Conservation (phyloP, 2,888 invertebrate genomes). For the Smittia aterrima region DNA sequence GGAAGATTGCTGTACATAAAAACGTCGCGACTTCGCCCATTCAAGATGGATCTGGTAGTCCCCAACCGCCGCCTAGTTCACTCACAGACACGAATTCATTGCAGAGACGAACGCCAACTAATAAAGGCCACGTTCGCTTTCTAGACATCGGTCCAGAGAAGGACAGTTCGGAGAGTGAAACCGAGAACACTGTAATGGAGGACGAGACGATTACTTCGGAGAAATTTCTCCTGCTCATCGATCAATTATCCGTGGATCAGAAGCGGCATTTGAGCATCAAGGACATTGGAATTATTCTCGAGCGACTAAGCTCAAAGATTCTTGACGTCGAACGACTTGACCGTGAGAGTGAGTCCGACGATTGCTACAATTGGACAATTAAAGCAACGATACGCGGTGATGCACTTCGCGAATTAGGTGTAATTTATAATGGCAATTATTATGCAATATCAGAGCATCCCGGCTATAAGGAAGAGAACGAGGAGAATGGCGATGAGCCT, state of each 20-base stretch:
- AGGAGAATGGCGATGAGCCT: conserved; percentile 79
- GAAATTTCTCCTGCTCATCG: conserved; percentile 88
- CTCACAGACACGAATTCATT: conserved; percentile 50
- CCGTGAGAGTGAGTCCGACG: conserved; percentile 88
- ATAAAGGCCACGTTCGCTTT: conserved; percentile 79
- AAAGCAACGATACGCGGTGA: conserved; percentile 92
- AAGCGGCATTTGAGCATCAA: conserved; percentile 90
- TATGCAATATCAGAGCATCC: conserved; percentile 94
- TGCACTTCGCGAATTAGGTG: conserved; percentile 84
- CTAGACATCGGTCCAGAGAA: conserved; percentile 74
- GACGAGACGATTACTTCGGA: conserved; percentile 86
- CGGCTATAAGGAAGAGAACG: conserved; percentile 86
- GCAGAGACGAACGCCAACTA: conserved; percentile 56
- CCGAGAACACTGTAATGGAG: conserved; percentile 89
- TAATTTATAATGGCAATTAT: conserved; percentile 93
- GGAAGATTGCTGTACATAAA: conserved; percentile 88
- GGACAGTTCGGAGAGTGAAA: conserved; percentile 89
- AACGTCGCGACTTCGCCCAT: conserved; percentile 91
- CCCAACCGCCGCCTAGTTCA: conserved; percentile 60
- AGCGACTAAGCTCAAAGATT: conserved; percentile 88
- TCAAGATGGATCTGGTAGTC: conserved; percentile 71
- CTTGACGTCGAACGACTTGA: conserved; percentile 90
- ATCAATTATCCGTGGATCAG: conserved; percentile 89
- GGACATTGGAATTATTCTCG: conserved; percentile 92
- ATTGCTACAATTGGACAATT: conserved; percentile 96